Evolutionary conservation across 2,888 invertebrate species (phyloP).

Genomic region (Catocala fraxini): DNA sequence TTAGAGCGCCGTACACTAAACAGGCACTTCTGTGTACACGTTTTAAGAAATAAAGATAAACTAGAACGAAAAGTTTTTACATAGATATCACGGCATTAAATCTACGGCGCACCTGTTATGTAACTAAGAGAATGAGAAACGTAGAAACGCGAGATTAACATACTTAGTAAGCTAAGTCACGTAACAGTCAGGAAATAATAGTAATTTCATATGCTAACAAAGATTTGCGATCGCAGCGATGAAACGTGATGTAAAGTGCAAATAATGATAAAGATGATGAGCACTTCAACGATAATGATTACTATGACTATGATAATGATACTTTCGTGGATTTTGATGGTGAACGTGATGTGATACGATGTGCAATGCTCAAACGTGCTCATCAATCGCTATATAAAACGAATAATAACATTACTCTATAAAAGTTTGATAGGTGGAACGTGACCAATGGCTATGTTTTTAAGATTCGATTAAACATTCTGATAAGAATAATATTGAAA

Average conservation of each 20-base stretch:
- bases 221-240: constrained; percentile 53
- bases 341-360: constrained; percentile 40
- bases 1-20: constrained; percentile 42
- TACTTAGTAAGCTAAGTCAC: constrained; percentile 51
- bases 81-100: constrained; percentile 49
- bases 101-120: constrained; percentile 58
- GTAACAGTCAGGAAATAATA: constrained; percentile 54
- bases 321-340: constrained; percentile 50
- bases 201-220: constrained; percentile 46
- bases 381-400: constrained; percentile 35
- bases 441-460: constrained; percentile 42
- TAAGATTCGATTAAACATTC: constrained; percentile 40
- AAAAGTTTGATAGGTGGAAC: constrained; percentile 35
- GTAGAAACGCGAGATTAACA: constrained; percentile 41
- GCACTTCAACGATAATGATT: constrained; percentile 48
- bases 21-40: constrained; percentile 48
- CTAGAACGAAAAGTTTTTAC: constrained; percentile 43
- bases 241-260: constrained; percentile 59
- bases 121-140: constrained; percentile 49
- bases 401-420: constrained; percentile 32
- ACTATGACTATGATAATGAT: constrained; percentile 47
- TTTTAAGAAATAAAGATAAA: constrained; percentile 59
- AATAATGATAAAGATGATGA: constrained; percentile 58
- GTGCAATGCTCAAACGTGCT: constrained; percentile 53
- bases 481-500: constrained; percentile 37